Evolutionary conservation across 2,888 invertebrate species (phyloP).

Genomic region (Tipula confusa): DNA sequence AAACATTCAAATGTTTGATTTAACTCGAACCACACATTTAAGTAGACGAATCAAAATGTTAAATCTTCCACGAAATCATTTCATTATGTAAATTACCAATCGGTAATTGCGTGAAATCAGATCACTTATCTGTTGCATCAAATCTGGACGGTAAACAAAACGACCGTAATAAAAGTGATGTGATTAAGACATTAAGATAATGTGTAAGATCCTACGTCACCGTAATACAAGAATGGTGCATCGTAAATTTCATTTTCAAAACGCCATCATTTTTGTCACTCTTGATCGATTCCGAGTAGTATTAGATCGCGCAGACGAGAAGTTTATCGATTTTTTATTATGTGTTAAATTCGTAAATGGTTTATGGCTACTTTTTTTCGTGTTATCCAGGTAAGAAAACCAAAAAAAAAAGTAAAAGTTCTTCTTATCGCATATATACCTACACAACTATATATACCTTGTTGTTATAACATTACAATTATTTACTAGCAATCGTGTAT

Average conservation of each 20-base stretch:
- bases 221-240: background rate
- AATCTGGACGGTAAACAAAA: background rate
- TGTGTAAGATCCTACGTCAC: no score
- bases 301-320: background rate
- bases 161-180: background rate
- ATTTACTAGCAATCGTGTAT: background rate
- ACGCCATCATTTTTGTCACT: background rate
- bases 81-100: background rate
- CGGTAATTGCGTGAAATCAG: background rate
- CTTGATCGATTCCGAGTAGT: background rate
- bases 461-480: background rate
- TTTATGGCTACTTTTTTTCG: background rate
- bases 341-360: background rate
- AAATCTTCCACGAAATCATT: background rate
- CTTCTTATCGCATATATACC: background rate
- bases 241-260: background rate
- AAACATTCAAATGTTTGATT: no score
- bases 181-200: no score
- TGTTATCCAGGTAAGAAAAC: background rate
- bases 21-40: no score
- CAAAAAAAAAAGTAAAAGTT: background rate
- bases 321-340: background rate
- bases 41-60: background rate
- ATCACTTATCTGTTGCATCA: background rate
- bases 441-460: background rate